Evolutionary conservation across 2,888 invertebrate species (phyloP).

Genomic region (Bombylius major): DNA sequence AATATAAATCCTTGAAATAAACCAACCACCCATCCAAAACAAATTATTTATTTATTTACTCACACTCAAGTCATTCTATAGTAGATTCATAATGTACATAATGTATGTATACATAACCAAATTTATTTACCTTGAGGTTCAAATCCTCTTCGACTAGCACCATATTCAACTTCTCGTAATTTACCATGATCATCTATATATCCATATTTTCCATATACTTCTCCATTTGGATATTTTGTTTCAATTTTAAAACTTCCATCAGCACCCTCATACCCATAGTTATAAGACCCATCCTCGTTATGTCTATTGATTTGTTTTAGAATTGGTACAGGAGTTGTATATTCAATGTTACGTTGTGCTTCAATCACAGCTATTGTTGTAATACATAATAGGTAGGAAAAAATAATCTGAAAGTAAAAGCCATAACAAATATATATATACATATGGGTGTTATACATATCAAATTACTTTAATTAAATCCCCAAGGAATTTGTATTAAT

Average conservation of each 20-base stretch:
- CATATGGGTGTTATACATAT: no score
- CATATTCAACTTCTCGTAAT: slow-evolving; percentile 69
- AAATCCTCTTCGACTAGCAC: slow-evolving; percentile 68
- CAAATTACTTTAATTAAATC: background rate
- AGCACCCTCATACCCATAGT: slow-evolving; percentile 76
- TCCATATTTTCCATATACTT: slow-evolving; percentile 82
- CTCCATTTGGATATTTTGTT: slow-evolving; percentile 70
- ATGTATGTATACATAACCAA: no score
- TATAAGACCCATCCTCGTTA: slow-evolving; percentile 80
- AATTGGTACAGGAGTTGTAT: slow-evolving; percentile 67
- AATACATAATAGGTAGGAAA: background rate
- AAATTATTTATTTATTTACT: no score
- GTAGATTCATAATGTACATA: no score
- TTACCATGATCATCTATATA: slow-evolving; percentile 69
- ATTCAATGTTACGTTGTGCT: slow-evolving; percentile 24
- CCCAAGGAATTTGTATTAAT: no score
- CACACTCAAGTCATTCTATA: no score
- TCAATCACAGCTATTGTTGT: slow-evolving; percentile 18
- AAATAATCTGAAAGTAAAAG: no score
- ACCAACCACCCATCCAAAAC: no score
- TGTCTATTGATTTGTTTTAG: slow-evolving; percentile 73
- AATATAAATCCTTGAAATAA: no score
- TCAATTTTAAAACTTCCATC: slow-evolving; percentile 82
- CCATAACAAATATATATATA: no score
- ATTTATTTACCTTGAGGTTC: slow-evolving; percentile 54